Percentiles rank a stretch among this genome's conserved stretches.
phyloP scores from a whole-genome alignment of 2,797 vertebrate genomes.

The Leucoraja ocellata region DNA sequence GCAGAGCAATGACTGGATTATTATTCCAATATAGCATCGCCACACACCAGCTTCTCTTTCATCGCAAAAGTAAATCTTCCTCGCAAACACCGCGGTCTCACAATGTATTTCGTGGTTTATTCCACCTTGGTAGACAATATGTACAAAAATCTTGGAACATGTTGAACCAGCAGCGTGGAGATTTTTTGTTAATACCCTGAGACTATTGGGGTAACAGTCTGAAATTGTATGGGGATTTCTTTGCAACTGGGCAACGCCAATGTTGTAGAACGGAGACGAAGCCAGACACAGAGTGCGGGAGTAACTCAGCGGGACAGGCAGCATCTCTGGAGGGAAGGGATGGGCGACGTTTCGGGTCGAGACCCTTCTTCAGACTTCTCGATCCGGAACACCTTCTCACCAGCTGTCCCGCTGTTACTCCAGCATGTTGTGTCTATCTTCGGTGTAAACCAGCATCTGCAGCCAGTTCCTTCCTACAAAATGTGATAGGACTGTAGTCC shows the following conservation, averaged over 20 bases:
- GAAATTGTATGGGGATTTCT: neutral
- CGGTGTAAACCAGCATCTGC: too few relatives aligned
- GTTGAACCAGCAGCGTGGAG: neutral
- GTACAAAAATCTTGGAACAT: neutral
- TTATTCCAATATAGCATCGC: neutral
- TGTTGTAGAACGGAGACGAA: too few relatives aligned
- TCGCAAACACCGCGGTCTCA: neutral
- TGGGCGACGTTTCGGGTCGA: too few relatives aligned
- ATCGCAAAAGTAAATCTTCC: neutral
- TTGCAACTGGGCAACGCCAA: too few relatives aligned
- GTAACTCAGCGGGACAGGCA: neutral
- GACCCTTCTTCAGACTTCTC: too few relatives aligned
- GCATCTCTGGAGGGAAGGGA: too few relatives aligned
- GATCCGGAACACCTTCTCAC: too few relatives aligned
- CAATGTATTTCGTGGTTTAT: neutral
- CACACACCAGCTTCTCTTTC: constrained; percentile 15
- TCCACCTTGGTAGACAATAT: neutral
- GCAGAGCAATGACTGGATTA: neutral
- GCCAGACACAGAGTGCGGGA: too few relatives aligned
- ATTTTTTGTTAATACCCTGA: neutral
- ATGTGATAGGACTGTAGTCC: too few relatives aligned
- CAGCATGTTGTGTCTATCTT: too few relatives aligned
- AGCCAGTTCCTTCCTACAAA: too few relatives aligned
- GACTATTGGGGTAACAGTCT: neutral
- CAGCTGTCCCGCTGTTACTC: too few relatives aligned